Evolutionary conservation across 2,888 invertebrate genomes (phyloP), one percentile per base, ranked within the genome.

Genomic region (Leptinotarsa haldemani): DNA sequence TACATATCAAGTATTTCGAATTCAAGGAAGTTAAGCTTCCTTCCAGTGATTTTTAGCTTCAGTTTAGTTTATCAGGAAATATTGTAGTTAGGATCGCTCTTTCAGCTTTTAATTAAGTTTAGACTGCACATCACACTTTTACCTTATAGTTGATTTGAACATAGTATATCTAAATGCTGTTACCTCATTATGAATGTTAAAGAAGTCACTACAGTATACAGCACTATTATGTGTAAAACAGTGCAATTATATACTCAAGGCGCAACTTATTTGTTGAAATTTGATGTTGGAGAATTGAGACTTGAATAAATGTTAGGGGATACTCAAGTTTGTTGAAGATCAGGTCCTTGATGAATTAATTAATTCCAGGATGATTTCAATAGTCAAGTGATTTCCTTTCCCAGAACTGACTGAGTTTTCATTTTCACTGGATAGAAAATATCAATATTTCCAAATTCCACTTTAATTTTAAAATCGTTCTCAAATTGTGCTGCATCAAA

Each of bases 181-280:
- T 74, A 74, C 74, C 74, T 71, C 74, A 74, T 71, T 50, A 65
- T 69, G 64, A 65, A 65, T 53, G 18, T 64, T 68, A 69, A 68
- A 68, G 48, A 70, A 71, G 61, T 71, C 65, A 71, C 71, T 71
- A 68, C 61, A 71, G 30, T 74, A 74, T 73, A 66, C 74, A 70
- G 69, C 71, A 71, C 71, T 67, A 67, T 65, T 56, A 64, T 58
- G 71, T 69, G 68, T 69, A 68, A 53, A 74, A 30, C 58, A 48
- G 74, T 74, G 69, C 68, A 74, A 74, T 74, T 66, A 47, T 25
- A n/a, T 66, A 20, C 25, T 50, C 40, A 47, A 69, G 47, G 50
- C 47, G 53, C 58, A 18, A 61, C 61, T 61, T 12, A n/a, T 61
- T 61, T 30, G 25, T 30, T 61, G 40, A 61, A 61, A 61, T 61